Evolutionary conservation across 2,888 invertebrate genomes (phyloP).

Genomic region (Argyresthia goedartella): DNA sequence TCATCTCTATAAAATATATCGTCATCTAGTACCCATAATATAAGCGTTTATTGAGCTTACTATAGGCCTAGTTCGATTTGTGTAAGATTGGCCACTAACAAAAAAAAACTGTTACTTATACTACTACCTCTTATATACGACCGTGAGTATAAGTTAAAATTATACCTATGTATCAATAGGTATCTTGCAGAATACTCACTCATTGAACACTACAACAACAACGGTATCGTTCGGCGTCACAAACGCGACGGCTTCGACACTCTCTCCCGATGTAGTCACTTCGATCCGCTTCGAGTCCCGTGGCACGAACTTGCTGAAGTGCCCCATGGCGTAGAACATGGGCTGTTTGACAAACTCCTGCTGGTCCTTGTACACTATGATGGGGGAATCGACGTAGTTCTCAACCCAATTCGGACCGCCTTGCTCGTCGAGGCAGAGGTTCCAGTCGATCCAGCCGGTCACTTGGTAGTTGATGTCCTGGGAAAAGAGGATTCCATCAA

Average conservation of each 20-base stretch:
- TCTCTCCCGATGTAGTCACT: slow-evolving; percentile 9
- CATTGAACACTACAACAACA: slow-evolving; percentile 28
- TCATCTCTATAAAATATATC: no score
- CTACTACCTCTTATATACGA: no score
- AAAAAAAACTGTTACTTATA: no score
- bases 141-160: no score
- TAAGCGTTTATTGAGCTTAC: no score
- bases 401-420: slow-evolving; percentile 87
- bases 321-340: slow-evolving; percentile 88
- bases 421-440: slow-evolving; percentile 77
- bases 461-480: slow-evolving; percentile 82
- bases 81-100: no score
- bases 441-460: slow-evolving; percentile 94
- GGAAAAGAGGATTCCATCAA: neutral
- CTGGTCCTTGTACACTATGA: slow-evolving; percentile 49
- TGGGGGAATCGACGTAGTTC: slow-evolving; percentile 84
- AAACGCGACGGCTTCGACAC: slow-evolving; percentile 29
- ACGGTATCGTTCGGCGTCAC: slow-evolving; percentile 35
- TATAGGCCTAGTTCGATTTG: no score
- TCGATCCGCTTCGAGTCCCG: slow-evolving; percentile 60
- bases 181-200: neutral
- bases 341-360: slow-evolving; percentile 92
- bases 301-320: slow-evolving; percentile 81
- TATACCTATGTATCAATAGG: no score
- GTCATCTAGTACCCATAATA: no score